Evolutionary conservation across 2,797 vertebrate species (phyloP), one percentile per base, ranked within the genome.

Genomic region (Gephyroberyx darwinii): DNA sequence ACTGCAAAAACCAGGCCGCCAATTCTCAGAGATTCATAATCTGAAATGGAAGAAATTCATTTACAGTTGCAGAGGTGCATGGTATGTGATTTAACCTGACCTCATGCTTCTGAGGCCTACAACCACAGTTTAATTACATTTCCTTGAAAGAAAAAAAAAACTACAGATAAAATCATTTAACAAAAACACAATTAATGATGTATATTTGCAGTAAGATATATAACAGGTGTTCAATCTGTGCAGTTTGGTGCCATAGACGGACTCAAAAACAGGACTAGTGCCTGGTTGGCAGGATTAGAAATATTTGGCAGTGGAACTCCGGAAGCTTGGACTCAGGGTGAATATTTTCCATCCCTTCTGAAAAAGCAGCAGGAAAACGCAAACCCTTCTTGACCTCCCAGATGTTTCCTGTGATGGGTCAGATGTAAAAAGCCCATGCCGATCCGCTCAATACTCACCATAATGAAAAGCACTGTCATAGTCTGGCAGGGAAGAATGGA

Each of bases 1-100:
- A 95, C 95, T 0, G 96, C 96, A 8, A 97, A 93, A 52, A 93
- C 83, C 86, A 97, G 89, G 26, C 96, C 96, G 7, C 94, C 95
- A 8, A 97, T 95, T 87, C 96, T 84, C 86, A 97, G 88, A n/a
- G 95, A 93, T 16, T 94, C 75, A 78, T 97, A 97, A 91, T 97
- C 96, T 94, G 89, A 76, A 88, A 91, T 2, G 35, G 54, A 70
- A 53, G 5, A 77, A 10, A 67, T 37, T 20, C 53, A 50, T n/a
- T 62, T 8, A 6, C 20, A 51, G 12, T 35, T 13, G 30, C 26
- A 72, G 16, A 54, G 3, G 20, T 56, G 8, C 16, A 55, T 1
- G 5, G 59, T 12, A 66, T 13, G 35, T 37, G 17, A 33, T n/a
- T 51, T 53, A 16, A 30, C 10, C 22, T 55, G 16, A 13, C 2